phyloP scores from a whole-genome alignment of 1,140 invertebrate genomes.

The Acromyrmex heyeri region DNA sequence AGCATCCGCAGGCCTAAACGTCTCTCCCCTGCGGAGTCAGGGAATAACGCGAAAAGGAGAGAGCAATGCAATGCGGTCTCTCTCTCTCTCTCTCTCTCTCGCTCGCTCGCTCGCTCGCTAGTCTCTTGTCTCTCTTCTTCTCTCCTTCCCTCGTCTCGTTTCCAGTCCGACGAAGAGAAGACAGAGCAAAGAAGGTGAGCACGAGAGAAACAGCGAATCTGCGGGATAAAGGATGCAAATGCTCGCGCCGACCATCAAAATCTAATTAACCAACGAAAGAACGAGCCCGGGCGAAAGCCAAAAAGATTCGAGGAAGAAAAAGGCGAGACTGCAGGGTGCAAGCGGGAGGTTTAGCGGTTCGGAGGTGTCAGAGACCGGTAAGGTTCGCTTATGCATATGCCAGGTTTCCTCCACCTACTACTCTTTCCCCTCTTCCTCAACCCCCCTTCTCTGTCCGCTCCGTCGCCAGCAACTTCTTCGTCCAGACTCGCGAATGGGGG shows the following conservation, averaged over 20 bases:
- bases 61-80: slow-evolving; percentile 23
- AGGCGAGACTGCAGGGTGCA: slow-evolving; percentile 56
- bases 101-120: neutral
- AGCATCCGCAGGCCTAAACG: slow-evolving; percentile 78
- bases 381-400: slow-evolving; percentile 81
- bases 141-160: slow-evolving; percentile 16
- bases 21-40: slow-evolving; percentile 77
- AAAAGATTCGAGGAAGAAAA: slow-evolving; percentile 73
- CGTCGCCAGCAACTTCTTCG: slow-evolving; percentile 65
- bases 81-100: neutral
- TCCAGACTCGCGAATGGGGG: slow-evolving; percentile 59
- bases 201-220: slow-evolving; percentile 73
- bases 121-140: neutral
- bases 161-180: slow-evolving; percentile 50
- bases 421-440: slow-evolving; percentile 1
- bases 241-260: slow-evolving; percentile 85
- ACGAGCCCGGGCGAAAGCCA: slow-evolving; percentile 75
- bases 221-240: slow-evolving; percentile 85
- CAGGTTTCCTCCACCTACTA: slow-evolving; percentile 70
- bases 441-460: slow-evolving; percentile 19
- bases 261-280: slow-evolving; percentile 85
- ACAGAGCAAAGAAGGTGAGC: slow-evolving; percentile 41
- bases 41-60: slow-evolving; percentile 70
- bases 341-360: slow-evolving; percentile 78
- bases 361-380: slow-evolving; percentile 80